Conservation (phyloP, 2,797 vertebrate species). For the Lagodon rhomboides region DNA sequence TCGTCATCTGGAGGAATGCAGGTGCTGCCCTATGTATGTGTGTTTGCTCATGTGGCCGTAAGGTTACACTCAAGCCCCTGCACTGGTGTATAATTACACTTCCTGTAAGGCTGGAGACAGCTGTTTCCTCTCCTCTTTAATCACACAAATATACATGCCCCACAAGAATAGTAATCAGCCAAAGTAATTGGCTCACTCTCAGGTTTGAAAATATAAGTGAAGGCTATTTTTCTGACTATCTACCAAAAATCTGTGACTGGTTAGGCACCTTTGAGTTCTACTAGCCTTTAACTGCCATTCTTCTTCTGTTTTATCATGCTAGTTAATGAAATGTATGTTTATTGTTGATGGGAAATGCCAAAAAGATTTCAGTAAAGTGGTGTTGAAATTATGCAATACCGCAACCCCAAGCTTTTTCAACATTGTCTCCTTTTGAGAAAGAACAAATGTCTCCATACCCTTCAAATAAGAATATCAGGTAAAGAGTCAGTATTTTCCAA, state of each 20-base stretch:
- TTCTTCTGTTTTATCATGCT: neutral
- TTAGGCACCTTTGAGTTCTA: neutral
- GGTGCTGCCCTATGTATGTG: conserved; percentile 48
- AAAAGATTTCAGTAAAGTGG: neutral
- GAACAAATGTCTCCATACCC: conserved; percentile 3
- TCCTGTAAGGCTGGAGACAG: conserved; percentile 73
- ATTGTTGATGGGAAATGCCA: neutral
- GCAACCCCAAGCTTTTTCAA: neutral
- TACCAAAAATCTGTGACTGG: conserved; percentile 5
- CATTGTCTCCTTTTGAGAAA: neutral
- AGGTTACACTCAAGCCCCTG: conserved; percentile 43
- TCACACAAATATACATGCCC: conserved; percentile 57
- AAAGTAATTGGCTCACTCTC: conserved; percentile 48
- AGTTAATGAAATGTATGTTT: neutral
- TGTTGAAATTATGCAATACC: neutral
- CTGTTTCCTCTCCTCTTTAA: conserved; percentile 78
- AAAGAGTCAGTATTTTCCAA: neutral
- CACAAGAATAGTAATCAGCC: conserved; percentile 58
- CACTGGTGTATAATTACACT: conserved; percentile 77
- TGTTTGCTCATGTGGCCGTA: conserved; percentile 32
- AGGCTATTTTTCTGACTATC: conserved; percentile 1
- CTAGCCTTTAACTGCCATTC: neutral
- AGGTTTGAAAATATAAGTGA: conserved; percentile 40
- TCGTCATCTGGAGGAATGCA: conserved; percentile 57
- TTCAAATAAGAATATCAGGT: neutral